Percentiles rank a stretch among this genome's conserved stretches.
These are phyloP conservation scores for Nannospalax galili DNA, from an alignment of 2,113 vertebrate species.

Conservation along the genomic window DNA sequence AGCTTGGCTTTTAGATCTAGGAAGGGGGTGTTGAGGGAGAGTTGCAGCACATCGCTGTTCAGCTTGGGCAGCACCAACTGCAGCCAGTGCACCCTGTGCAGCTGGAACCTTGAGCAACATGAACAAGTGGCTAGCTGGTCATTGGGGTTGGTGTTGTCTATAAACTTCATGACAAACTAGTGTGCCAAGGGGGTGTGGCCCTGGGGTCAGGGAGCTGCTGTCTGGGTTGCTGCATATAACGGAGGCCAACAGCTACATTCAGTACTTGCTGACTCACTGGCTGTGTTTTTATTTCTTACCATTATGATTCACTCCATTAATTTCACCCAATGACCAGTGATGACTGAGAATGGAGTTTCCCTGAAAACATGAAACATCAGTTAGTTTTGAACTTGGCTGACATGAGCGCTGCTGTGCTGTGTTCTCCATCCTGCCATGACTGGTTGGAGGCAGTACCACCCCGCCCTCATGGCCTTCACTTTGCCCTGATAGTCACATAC, in stretches of 20 bases:
- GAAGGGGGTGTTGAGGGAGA: neutral
- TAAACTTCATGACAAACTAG: neutral
- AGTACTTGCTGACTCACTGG: neutral
- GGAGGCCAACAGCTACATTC: neutral
- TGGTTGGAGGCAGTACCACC: neutral
- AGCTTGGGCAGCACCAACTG: neutral
- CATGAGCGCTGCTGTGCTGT: rapidly evolving
- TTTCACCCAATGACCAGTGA: neutral
- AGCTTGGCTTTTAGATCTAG: neutral
- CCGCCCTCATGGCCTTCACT: rapidly evolving
- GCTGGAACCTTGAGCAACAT: neutral
- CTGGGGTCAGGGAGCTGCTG: neutral
- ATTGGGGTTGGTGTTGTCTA: no score
- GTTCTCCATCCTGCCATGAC: neutral
- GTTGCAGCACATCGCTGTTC: neutral
- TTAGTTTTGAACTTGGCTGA: neutral
- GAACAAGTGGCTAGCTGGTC: no score
- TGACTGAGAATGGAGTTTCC: neutral
- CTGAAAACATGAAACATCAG: neutral
- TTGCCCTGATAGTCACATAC: neutral
- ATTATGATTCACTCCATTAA: neutral
- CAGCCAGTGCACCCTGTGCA: neutral
- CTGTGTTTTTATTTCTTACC: neutral
- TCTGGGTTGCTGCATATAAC: neutral
- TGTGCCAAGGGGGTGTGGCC: neutral